phyloP scores from a whole-genome alignment of 2,888 invertebrate genomes.

The Oscheius onirici region DNA sequence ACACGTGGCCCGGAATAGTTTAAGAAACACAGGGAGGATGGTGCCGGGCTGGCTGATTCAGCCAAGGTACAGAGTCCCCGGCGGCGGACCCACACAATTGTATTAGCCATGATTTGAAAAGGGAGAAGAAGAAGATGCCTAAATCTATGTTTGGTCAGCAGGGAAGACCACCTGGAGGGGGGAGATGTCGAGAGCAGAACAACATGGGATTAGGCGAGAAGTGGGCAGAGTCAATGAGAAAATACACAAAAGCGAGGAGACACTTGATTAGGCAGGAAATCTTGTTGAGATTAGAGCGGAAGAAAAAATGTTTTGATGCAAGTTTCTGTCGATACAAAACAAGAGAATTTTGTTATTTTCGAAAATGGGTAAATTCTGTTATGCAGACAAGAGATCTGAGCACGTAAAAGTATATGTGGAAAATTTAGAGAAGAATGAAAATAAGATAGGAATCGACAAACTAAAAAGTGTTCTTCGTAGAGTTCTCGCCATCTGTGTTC shows the following conservation, averaged over 20 bases:
- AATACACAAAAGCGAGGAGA: not conserved
- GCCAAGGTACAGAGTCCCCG: not conserved
- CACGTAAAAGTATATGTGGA: no score
- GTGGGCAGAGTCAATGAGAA: not conserved
- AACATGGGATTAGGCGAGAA: slow-evolving; percentile 11
- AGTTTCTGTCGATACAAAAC: not conserved
- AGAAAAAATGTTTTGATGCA: not conserved
- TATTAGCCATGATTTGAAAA: slow-evolving; percentile 6
- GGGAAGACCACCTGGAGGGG: slow-evolving; percentile 1
- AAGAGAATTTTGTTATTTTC: no score
- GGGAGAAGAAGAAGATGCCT: not conserved
- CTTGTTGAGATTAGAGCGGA: not conserved
- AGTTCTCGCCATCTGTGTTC: no score
- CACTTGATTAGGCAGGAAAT: not conserved
- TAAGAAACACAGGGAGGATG: slow-evolving; percentile 4
- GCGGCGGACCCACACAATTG: not conserved
- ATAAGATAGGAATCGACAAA: no score
- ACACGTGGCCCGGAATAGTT: slow-evolving; percentile 23
- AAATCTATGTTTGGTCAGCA: slow-evolving; percentile 8
- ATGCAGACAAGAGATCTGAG: no score
- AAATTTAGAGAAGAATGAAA: no score
- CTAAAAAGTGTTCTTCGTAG: no score
- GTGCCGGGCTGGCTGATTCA: slow-evolving; percentile 14
- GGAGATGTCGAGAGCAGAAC: not conserved
- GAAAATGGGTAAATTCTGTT: no score